Conservation (phyloP, 2,888 invertebrate genomes). For the Pecten maximus region DNA sequence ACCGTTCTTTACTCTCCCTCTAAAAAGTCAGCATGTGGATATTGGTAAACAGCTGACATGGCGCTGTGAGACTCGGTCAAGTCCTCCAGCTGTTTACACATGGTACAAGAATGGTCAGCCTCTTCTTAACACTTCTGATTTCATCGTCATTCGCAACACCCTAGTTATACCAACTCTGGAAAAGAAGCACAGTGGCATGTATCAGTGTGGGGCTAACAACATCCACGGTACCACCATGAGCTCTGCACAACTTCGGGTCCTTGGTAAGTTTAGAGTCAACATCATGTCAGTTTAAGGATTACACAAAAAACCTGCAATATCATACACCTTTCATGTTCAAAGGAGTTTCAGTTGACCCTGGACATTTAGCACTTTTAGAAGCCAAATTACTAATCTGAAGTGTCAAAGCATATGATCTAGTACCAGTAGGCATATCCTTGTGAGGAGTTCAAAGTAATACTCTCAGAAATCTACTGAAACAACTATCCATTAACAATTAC, state of each 20-base stretch:
- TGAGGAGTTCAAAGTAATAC: too few relatives aligned
- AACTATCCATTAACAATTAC: too few relatives aligned
- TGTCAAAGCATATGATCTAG: too few relatives aligned
- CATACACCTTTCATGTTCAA: not conserved
- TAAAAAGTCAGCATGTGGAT: constrained; percentile 77
- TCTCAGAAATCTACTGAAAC: too few relatives aligned
- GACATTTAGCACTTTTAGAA: too few relatives aligned
- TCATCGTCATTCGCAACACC: constrained; percentile 61
- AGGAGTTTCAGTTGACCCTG: too few relatives aligned
- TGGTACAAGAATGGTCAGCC: constrained; percentile 76
- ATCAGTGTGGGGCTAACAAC: constrained; percentile 94
- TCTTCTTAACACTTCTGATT: constrained; percentile 50
- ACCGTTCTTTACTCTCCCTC: constrained; percentile 77
- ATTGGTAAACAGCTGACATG: constrained; percentile 72
- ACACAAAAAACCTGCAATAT: not conserved
- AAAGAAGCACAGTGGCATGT: constrained; percentile 89
- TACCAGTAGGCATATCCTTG: too few relatives aligned
- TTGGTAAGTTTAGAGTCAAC: constrained; percentile 85
- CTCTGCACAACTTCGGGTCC: constrained; percentile 93
- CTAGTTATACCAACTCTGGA: constrained; percentile 64
- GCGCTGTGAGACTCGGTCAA: constrained; percentile 77
- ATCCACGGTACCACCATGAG: constrained; percentile 89
- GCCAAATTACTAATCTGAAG: too few relatives aligned
- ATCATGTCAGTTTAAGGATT: not conserved
- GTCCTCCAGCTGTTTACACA: constrained; percentile 69